Evolutionary conservation across 64 coral and sea anemone genomes (phyloP), one percentile per base, ranked within the genome.

Genomic region (Porites australiensis): DNA sequence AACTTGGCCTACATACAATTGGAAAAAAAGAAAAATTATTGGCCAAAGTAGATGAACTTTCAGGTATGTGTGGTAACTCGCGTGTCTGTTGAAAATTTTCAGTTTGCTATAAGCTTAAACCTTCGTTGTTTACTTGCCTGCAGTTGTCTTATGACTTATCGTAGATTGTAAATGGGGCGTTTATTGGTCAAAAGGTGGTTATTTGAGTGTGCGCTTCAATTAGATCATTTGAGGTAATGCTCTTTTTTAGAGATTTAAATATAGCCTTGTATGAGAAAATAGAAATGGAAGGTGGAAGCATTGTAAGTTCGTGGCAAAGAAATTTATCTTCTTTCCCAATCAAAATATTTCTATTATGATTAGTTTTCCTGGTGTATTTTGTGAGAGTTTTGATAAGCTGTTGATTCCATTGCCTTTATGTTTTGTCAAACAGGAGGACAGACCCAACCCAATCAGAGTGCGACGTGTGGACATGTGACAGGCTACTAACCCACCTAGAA

Each of bases 401-500:
- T 66, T 66, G 64, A 66, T 66, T 66, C 64, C 64, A 66, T 66
- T 66, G 64, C 64, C 20, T 18, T 66, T n/a, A 15, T 66, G 58
- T 60, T 71, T 27, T 71, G 68, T 57, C 77, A 23, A 81, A 37
- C 21, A 81, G 78, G 18, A 59, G 53, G 19, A 4, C 22, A 64
- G 53, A 18, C 11, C 53, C 52, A 64, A n/a, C n/a, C n/a, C n/a
- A n/a, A n/a, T n/a, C n/a, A n/a, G n/a, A n/a, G n/a, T n/a, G n/a
- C n/a, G n/a, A n/a, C n/a, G n/a, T n/a, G n/a, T n/a, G n/a, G n/a
- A n/a, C n/a, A n/a, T n/a, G n/a, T n/a, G n/a, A 65, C 49, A 70
- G 82, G 58, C 44, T 86, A 51, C 37, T 86, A 50, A 86, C 27
- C 43, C 82, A 70, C 20, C 44, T 63, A n/a, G 62, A 86, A 49